Base-by-base conservation (phyloP, 2,888 invertebrate genomes). In the Tenthredo livida region DNA sequence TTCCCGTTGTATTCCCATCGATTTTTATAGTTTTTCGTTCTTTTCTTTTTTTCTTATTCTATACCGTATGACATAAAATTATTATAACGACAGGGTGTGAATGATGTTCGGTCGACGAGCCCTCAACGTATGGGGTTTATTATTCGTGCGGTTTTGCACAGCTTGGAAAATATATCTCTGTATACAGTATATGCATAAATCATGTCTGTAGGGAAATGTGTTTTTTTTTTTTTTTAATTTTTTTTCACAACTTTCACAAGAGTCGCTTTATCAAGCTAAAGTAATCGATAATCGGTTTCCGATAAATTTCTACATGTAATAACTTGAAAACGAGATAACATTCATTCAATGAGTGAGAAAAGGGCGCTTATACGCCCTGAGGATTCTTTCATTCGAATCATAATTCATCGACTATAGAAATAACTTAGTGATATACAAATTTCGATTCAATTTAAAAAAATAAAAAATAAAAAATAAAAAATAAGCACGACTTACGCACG, bases 221-320 rank as follows among this genome's bases (percentile, higher is more conserved):
- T 43, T 2, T 33, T 2, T 33, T 33, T 33, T 33, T 4, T 33
- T 33, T 37, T 7, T 37, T 37, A 7, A 7, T 7, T 37, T 37
- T 7, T 37, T 37, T 0, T 37, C 1, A 37, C 12, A 21, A 47
- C 9, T 15, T 10, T 40, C 21, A 3, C 17, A 67, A 25, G 33
- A 17, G 25, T 25, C 17, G 67, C 25, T 67, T 33, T 67, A 67
- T 67, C 21, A 43, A 73, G 43, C 73, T 25, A 6, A 40, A 43
- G 17, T 10, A 73, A 73, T 73, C 73, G 73, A 73, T 73, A 73
- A 73, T 73, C 43, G 73, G n/a, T 67, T 67, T 5, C 33, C 67
- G 33, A 67, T 67, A 67, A 67, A 67, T 67, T 67, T 33, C 33
- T 33, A 33, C 25, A 33, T 12, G 17, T 15, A 17, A 33, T 15